A percentile compares a stretch with the other conserved stretches of the same genome.
These are phyloP conservation scores for Neelides folsomi DNA, from an alignment of 2,888 invertebrate species.

Conservation along the genomic window DNA sequence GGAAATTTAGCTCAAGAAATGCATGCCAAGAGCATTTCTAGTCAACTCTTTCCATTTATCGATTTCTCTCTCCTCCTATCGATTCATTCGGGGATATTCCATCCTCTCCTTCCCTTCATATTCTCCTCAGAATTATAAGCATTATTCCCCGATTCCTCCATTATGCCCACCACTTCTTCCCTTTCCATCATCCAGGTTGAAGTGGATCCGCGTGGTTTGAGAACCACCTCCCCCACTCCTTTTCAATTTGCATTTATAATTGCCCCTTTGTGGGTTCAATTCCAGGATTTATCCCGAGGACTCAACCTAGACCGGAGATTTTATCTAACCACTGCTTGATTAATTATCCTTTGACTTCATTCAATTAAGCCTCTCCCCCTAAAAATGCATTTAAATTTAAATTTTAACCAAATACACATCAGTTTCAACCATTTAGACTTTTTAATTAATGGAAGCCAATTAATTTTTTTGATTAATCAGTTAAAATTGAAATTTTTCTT, in stretches of 20 bases:
- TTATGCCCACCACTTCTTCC: conserved; percentile 1
- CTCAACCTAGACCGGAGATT: no score
- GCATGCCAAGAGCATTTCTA: conserved; percentile 18
- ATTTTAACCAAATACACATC: no score
- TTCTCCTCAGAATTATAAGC: not conserved
- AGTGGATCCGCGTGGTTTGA: not conserved
- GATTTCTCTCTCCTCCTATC: conserved; percentile 19
- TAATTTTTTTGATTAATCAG: no score
- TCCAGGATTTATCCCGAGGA: no score
- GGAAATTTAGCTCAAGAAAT: conserved; percentile 17
- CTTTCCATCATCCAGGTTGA: conserved; percentile 1
- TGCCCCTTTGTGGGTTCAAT: conserved; percentile 7
- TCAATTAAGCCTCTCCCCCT: no score
- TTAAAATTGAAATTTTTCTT: no score
- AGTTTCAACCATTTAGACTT: no score
- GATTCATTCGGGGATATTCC: conserved; percentile 8
- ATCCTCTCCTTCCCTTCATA: not conserved
- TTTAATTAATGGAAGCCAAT: no score
- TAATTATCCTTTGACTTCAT: no score
- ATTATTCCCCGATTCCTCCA: not conserved
- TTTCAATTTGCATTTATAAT: conserved; percentile 22
- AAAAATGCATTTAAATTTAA: no score
- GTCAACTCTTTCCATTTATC: conserved; percentile 24
- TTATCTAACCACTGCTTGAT: no score
- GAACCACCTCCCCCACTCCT: conserved; percentile 4